Conservation (phyloP, 2,797 vertebrate species). For the Chaetodon trifasciatus region DNA sequence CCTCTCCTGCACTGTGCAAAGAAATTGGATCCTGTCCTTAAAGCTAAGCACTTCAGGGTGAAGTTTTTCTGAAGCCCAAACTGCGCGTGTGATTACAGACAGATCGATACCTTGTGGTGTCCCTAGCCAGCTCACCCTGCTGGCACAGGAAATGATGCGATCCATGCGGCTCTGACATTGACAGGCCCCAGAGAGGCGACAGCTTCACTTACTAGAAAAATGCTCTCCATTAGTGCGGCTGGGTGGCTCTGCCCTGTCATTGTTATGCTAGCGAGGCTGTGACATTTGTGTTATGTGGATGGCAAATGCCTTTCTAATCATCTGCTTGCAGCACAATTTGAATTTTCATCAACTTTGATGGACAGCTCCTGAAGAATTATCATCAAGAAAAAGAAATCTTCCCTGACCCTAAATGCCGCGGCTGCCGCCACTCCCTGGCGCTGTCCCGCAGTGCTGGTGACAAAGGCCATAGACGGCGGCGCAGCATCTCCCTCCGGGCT, state of each 20-base stretch:
- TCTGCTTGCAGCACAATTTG: conserved; percentile 71
- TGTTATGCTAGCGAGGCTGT: conserved; percentile 81
- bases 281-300: conserved; percentile 79
- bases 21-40: conserved; percentile 82
- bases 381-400: conserved; percentile 76
- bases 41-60: conserved; percentile 84
- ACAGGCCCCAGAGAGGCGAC: conserved; percentile 81
- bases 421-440: conserved; percentile 51
- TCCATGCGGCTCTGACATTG: conserved; percentile 84
- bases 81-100: conserved; percentile 85
- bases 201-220: conserved; percentile 84
- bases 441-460: conserved; percentile 63
- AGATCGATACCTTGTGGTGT: conserved; percentile 84
- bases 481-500: conserved; percentile 49
- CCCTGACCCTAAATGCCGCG: conserved; percentile 71
- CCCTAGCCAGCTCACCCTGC: conserved; percentile 75
- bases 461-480: conserved; percentile 61
- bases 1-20: conserved; percentile 66
- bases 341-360: conserved; percentile 83
- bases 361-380: conserved; percentile 76
- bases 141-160: conserved; percentile 85
- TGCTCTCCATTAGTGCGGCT: conserved; percentile 78
- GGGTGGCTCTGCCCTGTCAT: conserved; percentile 76
- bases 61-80: conserved; percentile 83
- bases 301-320: conserved; percentile 83